Base-by-base conservation (phyloP, 2,113 vertebrate genomes). In the Hystrix cristata region DNA sequence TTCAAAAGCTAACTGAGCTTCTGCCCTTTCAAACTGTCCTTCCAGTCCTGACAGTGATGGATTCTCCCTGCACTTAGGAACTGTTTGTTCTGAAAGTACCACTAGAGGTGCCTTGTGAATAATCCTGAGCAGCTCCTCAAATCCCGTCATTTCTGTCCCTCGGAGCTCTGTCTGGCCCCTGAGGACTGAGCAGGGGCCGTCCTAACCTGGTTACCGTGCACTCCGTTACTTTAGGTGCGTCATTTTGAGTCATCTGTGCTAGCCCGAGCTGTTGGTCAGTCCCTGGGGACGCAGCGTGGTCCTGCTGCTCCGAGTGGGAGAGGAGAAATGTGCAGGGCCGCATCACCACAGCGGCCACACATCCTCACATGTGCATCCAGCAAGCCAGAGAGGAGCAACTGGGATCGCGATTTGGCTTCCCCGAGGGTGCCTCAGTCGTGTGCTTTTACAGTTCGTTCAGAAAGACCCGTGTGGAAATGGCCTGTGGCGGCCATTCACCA, bases 131-230 rank as follows among this genome's bases (percentile, higher is more conserved):
- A 60, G 5, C 6, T 67, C 59, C 34, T 5, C 34, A 9, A 46
- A 72, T 46, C 4, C 38, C 25, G 14, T 27, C 7, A 13, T 65
- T 14, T 46, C 4, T 34, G 19, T 8, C 57, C 60, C 92, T 55
- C 71, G 51, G n/a, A 69, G 51, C 23, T 7, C 89, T 48, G 3
- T 12, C 14, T 16, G 62, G 59, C 25, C 21, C 31, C 51, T 65
- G 21, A 65, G n/a, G 55, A 13, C 19, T 19, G 62, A 57, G 78
- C n/a, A 7, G 15, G 27, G 48, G 13, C 16, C 8, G 27, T 3
- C 15, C 31, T 18, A 48, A 46, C 25, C 46, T 2, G 0, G 2
- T 38, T 8, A 34, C 29, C 27, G 2, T 34, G 60, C 12, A 18
- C 29, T 60, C 34, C 55, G 9, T 38, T 55, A 48, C 83, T 90